Evolutionary conservation across 2,888 invertebrate species (phyloP).

Genomic region (Lasiommata megera): DNA sequence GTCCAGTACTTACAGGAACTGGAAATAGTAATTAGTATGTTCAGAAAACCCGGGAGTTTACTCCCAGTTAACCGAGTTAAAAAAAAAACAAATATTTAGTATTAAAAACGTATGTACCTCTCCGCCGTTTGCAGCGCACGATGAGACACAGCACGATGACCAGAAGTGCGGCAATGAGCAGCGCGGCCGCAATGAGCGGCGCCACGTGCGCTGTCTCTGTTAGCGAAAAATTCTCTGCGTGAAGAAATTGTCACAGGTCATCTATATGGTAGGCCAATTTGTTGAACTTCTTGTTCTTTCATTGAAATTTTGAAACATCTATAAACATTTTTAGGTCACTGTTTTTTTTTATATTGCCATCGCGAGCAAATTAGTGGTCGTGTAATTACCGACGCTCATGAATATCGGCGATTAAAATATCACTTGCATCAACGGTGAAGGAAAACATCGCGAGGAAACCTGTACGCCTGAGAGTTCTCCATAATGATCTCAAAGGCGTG

Average conservation of each 20-base stretch:
- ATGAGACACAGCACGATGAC: constrained; percentile 70
- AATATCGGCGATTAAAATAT: too few species aligned
- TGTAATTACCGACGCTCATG: too few species aligned
- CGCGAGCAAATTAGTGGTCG: too few species aligned
- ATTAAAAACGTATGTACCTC: constrained; percentile 55
- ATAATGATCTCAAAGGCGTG: too few species aligned
- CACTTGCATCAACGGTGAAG: too few species aligned
- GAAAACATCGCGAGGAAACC: too few species aligned
- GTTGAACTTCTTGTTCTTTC: neutral
- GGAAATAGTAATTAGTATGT: too few species aligned
- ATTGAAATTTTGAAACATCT: neutral
- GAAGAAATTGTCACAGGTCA: constrained; percentile 45
- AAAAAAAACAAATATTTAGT: neutral
- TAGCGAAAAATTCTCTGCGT: constrained; percentile 72
- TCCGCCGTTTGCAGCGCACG: constrained; percentile 61
- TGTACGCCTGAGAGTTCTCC: too few species aligned
- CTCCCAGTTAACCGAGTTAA: neutral
- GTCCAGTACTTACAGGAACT: too few species aligned
- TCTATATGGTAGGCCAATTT: constrained; percentile 24
- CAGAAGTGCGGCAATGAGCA: constrained; percentile 69
- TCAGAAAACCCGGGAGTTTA: too few species aligned
- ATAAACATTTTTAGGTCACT: too few species aligned
- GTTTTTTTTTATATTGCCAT: too few species aligned
- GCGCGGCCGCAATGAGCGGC: constrained; percentile 71
- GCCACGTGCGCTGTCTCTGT: constrained; percentile 77